A percentile compares a stretch with the other conserved stretches of the same genome.
These are phyloP conservation scores for Plectrocnemia conspersa DNA, from an alignment of 1,140 invertebrate genomes.

Conservation along the genomic window DNA sequence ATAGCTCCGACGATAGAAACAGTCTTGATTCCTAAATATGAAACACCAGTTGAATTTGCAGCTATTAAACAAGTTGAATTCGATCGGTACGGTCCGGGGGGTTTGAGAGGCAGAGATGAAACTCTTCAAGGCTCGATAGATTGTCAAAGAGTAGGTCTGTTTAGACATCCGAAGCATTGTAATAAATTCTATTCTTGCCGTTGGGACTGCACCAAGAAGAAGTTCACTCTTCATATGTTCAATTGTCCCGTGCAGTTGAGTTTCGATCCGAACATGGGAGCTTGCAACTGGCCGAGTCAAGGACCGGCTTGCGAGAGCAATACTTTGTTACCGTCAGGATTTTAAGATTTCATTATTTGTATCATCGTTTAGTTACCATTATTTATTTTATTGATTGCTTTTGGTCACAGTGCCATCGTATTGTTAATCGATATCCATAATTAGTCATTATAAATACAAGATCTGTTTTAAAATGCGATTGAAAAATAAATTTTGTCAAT, in stretches of 20 bases:
- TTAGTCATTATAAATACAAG: no score
- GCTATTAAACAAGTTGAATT: no score
- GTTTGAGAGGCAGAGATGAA: conserved; percentile 52
- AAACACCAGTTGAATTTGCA: conserved; percentile 36
- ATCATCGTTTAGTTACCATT: no score
- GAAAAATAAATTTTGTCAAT: no score
- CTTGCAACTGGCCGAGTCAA: conserved; percentile 79
- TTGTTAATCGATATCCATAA: no score
- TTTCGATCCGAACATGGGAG: conserved; percentile 68
- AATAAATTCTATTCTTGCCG: conserved; percentile 83
- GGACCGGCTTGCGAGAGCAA: conserved; percentile 71
- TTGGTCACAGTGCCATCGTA: no score
- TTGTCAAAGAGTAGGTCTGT: conserved; percentile 73
- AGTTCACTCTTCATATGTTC: conserved; percentile 72
- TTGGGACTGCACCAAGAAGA: conserved; percentile 75
- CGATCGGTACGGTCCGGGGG: conserved; percentile 54
- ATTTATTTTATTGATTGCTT: no score
- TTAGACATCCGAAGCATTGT: conserved; percentile 75
- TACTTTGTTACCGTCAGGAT: conserved; percentile 58
- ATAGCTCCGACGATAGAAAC: conserved; percentile 48
- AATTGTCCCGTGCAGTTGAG: conserved; percentile 77
- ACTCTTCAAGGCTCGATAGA: conserved; percentile 59
- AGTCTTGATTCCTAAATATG: conserved; percentile 38
- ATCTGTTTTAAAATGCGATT: no score
- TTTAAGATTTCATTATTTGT: conserved; percentile 36